Base-by-base conservation (phyloP, 2,888 invertebrate species). In the Trachelus iudaicus region DNA sequence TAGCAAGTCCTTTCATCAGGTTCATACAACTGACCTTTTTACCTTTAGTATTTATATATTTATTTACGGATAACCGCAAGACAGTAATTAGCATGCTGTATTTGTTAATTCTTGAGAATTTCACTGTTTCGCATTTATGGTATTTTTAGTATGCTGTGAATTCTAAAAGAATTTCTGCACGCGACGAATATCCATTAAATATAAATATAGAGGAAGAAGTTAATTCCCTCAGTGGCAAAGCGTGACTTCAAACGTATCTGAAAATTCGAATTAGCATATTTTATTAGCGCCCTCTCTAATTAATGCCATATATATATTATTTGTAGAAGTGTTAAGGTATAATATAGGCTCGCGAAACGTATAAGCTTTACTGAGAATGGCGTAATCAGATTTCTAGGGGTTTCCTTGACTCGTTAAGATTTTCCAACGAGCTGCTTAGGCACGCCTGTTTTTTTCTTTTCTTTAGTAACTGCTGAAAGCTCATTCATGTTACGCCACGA, bases 261-360 rank as follows among this genome's bases (percentile, higher is more conserved):
- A 56, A 56, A 56, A 56, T 77, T 77, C 35, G 68, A 73, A 77
- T 77, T 73, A 77, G 77, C 77, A 77, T 77, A 77, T 74, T 77
- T 74, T 69, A 77, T 77, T 77, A 77, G n/a, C 69, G 68, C 34
- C 68, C 73, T 77, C 77, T 68, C 69, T 35, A 77, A 77, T 77
- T 73, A 69, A 77, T 31, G 30, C 34, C 76, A 69, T 73, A 73
- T 76, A 3, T 12, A 35, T 35, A 76, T 76, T 73, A 76, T 73
- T 76, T 37, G 31, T 34, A 15, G 34, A 76, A 68, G 31, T 73
- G 73, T 31, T 69, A 30, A 56, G 23, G 23, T 56, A 56, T 56
- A 56, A 56, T 56, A 23, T 23, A 23, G 40, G 40, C 40, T 56
- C 40, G 40, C 15, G 23, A 23, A 23, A 56, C 23, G 23, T 56